Evolutionary conservation across 2,797 vertebrate species (phyloP).

Genomic region (Ambastaia sidthimunki): DNA sequence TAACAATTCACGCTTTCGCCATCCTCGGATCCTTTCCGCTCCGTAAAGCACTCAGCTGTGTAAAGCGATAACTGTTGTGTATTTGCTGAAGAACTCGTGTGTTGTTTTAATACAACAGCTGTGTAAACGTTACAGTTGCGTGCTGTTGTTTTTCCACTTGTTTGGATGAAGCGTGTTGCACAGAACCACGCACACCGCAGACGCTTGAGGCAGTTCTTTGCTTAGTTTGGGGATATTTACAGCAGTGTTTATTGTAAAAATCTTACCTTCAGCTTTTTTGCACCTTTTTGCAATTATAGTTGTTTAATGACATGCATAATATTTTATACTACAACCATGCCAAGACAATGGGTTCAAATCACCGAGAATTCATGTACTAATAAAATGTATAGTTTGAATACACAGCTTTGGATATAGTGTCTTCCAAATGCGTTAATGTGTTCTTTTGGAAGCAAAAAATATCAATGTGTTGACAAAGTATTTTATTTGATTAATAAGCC

Average conservation of each 20-base stretch:
- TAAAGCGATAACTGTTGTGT: neutral
- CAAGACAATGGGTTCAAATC: neutral
- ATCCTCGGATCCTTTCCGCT: constrained; percentile 34
- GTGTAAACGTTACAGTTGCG: neutral
- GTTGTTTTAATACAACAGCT: neutral
- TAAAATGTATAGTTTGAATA: neutral
- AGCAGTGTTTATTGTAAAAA: too few relatives aligned
- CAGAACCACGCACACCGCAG: neutral
- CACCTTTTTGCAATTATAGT: neutral
- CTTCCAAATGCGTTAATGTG: neutral
- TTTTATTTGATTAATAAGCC: neutral
- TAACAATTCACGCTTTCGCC: constrained; percentile 60
- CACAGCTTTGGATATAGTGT: too few relatives aligned
- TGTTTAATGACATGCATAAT: neutral
- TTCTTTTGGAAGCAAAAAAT: neutral
- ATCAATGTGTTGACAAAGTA: neutral
- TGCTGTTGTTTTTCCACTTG: neutral
- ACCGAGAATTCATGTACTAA: neutral
- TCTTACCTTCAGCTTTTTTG: neutral
- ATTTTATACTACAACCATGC: neutral
- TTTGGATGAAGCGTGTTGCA: neutral
- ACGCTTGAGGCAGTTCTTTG: neutral
- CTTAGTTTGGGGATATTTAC: too few relatives aligned
- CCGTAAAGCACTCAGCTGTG: neutral
- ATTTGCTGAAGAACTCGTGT: neutral